Conservation (phyloP, 30 jellyfish, hydroid and myxozoan genomes). For the Aurelia sp. region DNA sequence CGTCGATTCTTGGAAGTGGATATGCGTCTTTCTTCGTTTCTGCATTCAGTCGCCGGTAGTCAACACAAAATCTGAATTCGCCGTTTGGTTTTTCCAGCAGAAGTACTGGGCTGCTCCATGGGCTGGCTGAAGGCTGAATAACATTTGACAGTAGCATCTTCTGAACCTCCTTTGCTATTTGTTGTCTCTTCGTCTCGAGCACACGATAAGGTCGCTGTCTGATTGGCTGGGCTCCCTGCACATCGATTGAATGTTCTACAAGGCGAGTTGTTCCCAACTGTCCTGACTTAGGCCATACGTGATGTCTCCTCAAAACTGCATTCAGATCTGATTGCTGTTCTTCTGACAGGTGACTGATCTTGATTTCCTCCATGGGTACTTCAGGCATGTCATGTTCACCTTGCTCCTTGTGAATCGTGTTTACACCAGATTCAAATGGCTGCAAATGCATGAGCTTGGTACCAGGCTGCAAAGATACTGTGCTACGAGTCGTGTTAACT, state of each 20-base stretch:
- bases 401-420: too few species aligned
- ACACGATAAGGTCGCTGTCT: constrained; percentile 68
- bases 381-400: constrained; percentile 8
- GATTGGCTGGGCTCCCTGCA: constrained; percentile 69
- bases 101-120: constrained; percentile 71
- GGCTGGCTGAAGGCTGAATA: constrained; percentile 69
- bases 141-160: constrained; percentile 65
- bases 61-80: constrained; percentile 53
- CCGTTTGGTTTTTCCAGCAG: constrained; percentile 61
- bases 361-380: constrained; percentile 49
- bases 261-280: constrained; percentile 56
- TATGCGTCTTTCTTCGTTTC: constrained; percentile 44
- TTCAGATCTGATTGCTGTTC: constrained; percentile 62
- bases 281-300: constrained; percentile 49
- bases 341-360: constrained; percentile 29
- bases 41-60: constrained; percentile 50
- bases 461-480: too few species aligned
- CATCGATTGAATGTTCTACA: constrained; percentile 68
- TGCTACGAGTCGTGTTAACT: too few species aligned
- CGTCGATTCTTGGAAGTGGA: constrained; percentile 61
- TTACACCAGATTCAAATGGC: too few species aligned
- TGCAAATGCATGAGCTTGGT: too few species aligned
- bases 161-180: constrained; percentile 39
- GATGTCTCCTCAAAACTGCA: constrained; percentile 42
- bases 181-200: constrained; percentile 62